A percentile compares a stretch with the other conserved stretches of the same genome.
Evolutionary conservation across 37 sponge, comb jelly and placozoan genomes (phyloP).

Genomic region (Hexactinellida sp.): DNA sequence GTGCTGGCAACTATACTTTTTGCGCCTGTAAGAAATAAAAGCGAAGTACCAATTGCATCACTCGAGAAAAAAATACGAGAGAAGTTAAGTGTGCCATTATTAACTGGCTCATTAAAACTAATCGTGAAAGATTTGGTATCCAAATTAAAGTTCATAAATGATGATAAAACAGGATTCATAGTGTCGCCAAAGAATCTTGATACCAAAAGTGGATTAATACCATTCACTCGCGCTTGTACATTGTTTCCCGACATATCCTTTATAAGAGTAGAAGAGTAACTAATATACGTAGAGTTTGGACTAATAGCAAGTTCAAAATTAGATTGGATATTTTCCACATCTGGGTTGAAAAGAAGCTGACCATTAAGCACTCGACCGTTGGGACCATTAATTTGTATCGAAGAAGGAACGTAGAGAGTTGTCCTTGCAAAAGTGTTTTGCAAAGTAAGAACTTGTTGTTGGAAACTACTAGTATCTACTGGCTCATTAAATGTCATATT

Average conservation of each 20-base stretch:
- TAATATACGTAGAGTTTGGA: not conserved
- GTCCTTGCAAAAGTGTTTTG: slow-evolving; percentile 18
- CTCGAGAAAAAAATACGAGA: slow-evolving; percentile 40
- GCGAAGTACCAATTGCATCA: slow-evolving; percentile 23
- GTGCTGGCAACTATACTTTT: slow-evolving; percentile 3
- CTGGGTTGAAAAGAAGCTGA: slow-evolving; percentile 24
- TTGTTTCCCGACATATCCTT: slow-evolving; percentile 47
- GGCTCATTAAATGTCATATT: slow-evolving; percentile 63
- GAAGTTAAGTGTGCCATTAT: slow-evolving; percentile 32
- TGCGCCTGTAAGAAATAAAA: slow-evolving; percentile 32
- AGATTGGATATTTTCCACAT: not conserved
- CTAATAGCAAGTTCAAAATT: not conserved
- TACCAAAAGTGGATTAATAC: slow-evolving; percentile 28
- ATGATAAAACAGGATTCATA: slow-evolving; percentile 35
- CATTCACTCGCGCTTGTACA: slow-evolving; percentile 26
- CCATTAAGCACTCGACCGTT: slow-evolving; percentile 24
- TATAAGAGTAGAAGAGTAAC: slow-evolving; percentile 21
- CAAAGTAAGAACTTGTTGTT: slow-evolving; percentile 29
- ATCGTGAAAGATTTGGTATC: slow-evolving; percentile 30
- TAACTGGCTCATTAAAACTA: slow-evolving; percentile 66
- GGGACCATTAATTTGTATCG: not conserved
- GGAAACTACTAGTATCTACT: slow-evolving; percentile 28
- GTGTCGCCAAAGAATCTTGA: slow-evolving; percentile 44
- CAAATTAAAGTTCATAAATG: slow-evolving; percentile 38
- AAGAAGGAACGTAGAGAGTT: slow-evolving; percentile 4